Evolutionary conservation across 2,113 vertebrate species (phyloP), one percentile per base, ranked within the genome.

Genomic region (Zapornia atra): DNA sequence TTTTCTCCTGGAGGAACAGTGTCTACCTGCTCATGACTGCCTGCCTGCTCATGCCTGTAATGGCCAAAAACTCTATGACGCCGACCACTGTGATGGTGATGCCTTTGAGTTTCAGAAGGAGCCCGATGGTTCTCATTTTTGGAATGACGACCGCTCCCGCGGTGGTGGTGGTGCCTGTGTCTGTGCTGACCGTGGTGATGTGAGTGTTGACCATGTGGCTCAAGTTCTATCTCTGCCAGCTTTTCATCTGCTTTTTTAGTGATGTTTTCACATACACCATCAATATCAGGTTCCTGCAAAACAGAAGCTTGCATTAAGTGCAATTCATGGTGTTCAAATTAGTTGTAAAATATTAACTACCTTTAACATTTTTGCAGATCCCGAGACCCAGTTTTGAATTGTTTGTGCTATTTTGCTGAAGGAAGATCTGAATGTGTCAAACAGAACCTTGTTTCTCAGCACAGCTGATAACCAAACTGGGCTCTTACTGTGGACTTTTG

Each of bases 221-320:
- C 28, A 11, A 42, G 42, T 19, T 93, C 88, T 61, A 63, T 46
- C 78, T 96, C 83, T 1, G 36, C 25, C 28, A 91, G 51, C 54
- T 85, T 70, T 38, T 90, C 86, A 25, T 31, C 63, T 15, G 48
- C 25, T 46, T 54, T 53, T 78, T 61, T 95, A n/a, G 96, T 96
- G 64, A 97, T 76, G 44, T 95, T 98, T 75, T 94, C 96, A 94
- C 98, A 98, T 51, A 96, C 29, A 25, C n/a, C 69, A 73, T 97
- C 97, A 64, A 86, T 61, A 90, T 97, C 71, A 1, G 64, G 80
- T 13, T 92, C 97, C 98, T 98, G 92, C 11, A 97, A 97, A 80
- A 94, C 22, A 89, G 28, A 70, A 5, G 6, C 15, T 19, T 28
- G 14, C 28, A 22, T 64, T 92, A 82, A 85, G 88, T 15, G 73